Percentiles rank a stretch among this genome's conserved stretches.
Conservation (phyloP, 2,797 vertebrate genomes). For the Oreochromis mossambicus region DNA sequence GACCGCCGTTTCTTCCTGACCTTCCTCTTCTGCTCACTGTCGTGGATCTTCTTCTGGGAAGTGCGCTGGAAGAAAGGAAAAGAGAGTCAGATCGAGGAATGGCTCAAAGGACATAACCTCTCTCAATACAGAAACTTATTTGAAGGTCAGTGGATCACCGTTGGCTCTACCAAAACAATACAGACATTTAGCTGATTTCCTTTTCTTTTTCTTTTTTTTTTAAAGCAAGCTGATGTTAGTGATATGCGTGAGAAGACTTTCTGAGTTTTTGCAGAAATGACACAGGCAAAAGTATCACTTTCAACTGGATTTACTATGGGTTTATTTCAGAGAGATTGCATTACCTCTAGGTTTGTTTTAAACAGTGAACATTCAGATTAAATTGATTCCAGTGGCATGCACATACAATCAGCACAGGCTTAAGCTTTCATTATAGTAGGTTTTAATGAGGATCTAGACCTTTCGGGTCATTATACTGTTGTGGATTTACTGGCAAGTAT, state of each 20-base stretch:
- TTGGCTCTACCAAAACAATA: neutral
- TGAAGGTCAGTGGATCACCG: constrained; percentile 81
- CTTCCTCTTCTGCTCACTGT: constrained; percentile 75
- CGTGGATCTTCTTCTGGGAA: constrained; percentile 85
- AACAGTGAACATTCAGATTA: neutral
- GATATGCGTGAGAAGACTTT: neutral
- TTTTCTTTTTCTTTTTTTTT: neutral
- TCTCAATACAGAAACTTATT: constrained; percentile 83
- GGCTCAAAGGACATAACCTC: constrained; percentile 76
- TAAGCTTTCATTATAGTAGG: neutral
- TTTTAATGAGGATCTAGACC: neutral
- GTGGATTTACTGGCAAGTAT: constrained; percentile 3
- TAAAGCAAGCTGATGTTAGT: neutral
- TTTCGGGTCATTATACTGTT: neutral
- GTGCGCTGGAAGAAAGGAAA: constrained; percentile 80
- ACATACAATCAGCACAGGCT: neutral
- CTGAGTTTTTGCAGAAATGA: neutral
- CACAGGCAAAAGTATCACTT: neutral
- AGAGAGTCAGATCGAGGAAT: constrained; percentile 83
- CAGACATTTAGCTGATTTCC: neutral
- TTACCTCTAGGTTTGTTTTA: neutral
- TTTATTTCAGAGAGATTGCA: neutral
- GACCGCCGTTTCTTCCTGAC: constrained; percentile 83
- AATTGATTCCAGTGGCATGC: neutral
- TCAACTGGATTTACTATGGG: neutral